A percentile compares a stretch with the other conserved stretches of the same genome.
These are phyloP conservation scores for Macroramphosus scolopax DNA, from an alignment of 2,797 vertebrate species.

Conservation along the genomic window DNA sequence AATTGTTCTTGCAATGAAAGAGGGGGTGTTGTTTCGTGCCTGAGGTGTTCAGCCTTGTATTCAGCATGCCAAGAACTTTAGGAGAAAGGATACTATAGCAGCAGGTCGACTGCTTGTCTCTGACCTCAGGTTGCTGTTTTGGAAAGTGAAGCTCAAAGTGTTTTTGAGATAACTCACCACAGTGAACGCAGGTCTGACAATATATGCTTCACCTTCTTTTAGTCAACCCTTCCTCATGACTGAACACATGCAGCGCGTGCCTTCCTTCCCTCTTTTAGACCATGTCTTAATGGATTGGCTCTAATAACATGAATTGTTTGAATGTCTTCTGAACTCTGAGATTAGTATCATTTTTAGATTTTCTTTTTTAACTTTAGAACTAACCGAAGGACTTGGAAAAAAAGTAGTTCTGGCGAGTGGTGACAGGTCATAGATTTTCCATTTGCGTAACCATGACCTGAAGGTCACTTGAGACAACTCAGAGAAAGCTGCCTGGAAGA, in stretches of 20 bases:
- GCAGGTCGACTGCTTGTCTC: constrained; percentile 23
- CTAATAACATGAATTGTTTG: not conserved
- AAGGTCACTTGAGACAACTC: no score
- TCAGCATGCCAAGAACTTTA: constrained; percentile 27
- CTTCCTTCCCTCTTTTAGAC: constrained; percentile 7
- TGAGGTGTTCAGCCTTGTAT: constrained; percentile 50
- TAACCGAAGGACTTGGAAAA: no score
- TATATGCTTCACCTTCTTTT: constrained; percentile 9
- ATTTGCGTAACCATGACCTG: no score
- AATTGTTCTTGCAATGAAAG: constrained; percentile 66
- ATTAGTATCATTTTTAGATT: no score
- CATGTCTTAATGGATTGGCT: not conserved
- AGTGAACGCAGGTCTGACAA: constrained; percentile 18
- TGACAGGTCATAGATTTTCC: no score
- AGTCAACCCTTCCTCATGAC: constrained; percentile 36
- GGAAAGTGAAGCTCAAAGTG: constrained; percentile 16
- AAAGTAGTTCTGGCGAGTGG: no score
- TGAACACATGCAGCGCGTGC: constrained; percentile 29
- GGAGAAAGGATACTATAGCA: constrained; percentile 9
- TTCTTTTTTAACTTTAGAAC: no score
- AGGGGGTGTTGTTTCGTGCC: constrained; percentile 57
- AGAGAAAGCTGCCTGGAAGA: no score
- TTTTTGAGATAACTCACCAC: constrained; percentile 1
- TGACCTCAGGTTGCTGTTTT: constrained; percentile 26
- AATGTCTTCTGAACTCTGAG: no score